Conservation (phyloP, 2,113 vertebrate species). For the Centropristis striata region DNA sequence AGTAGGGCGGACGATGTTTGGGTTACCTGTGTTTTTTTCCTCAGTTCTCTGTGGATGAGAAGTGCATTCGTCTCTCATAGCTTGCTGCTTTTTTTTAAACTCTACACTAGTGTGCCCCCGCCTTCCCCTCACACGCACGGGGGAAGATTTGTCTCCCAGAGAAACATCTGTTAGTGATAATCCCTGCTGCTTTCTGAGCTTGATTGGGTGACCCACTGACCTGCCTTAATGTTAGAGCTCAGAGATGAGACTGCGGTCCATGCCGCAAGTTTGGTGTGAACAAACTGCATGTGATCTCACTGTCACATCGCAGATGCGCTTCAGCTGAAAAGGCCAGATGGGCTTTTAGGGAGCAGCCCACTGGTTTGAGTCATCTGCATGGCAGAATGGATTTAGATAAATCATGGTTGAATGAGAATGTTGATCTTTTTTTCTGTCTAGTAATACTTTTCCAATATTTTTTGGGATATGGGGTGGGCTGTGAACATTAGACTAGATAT, state of each 20-base stretch:
- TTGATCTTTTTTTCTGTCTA: no score
- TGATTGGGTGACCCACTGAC: slow-evolving; percentile 82
- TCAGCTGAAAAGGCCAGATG: slow-evolving; percentile 17
- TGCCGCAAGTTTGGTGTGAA: slow-evolving; percentile 61
- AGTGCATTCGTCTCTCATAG: not conserved
- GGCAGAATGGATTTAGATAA: slow-evolving; percentile 1
- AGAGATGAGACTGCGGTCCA: slow-evolving; percentile 41
- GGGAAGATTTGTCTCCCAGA: slow-evolving; percentile 51
- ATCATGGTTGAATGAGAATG: not conserved
- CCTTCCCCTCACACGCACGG: not conserved
- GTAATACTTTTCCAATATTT: no score
- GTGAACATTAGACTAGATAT: no score
- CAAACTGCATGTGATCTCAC: slow-evolving; percentile 9
- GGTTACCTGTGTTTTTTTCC: slow-evolving; percentile 24
- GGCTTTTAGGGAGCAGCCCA: not conserved
- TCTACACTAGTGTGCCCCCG: not conserved
- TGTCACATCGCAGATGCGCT: slow-evolving; percentile 23
- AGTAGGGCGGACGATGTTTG: slow-evolving; percentile 6
- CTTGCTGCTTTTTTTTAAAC: slow-evolving; percentile 34
- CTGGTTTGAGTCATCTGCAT: not conserved
- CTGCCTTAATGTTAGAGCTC: slow-evolving; percentile 47
- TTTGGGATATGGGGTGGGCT: no score
- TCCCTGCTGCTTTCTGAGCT: slow-evolving; percentile 64
- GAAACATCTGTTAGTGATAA: slow-evolving; percentile 83
- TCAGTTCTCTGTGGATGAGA: slow-evolving; percentile 5